Evolutionary conservation across 2,797 vertebrate species (phyloP), one percentile per base, ranked within the genome.

Genomic region (Periophthalmus magnuspinnatus): DNA sequence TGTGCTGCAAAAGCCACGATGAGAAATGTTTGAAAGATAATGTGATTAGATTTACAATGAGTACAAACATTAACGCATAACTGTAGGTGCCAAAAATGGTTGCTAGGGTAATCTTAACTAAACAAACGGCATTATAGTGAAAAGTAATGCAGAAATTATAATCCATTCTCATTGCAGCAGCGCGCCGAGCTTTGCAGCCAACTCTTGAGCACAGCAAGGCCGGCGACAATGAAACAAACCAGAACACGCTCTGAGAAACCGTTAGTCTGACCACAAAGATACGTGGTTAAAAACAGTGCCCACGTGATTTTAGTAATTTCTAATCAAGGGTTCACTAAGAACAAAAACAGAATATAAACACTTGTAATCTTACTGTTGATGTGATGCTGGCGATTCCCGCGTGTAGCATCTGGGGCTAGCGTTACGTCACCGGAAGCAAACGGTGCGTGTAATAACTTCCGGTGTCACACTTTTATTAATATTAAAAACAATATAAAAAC

Each of bases 381-480:
- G 58, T 72, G 71, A 67, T 34, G 66, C 60, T 65, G 64, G 62
- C 86, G 75, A 93, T 94, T 94, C 93, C 94, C 94, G 94, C 94
- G 93, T 93, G 91, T 92, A 93, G 88, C 93, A 86, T 88, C 90
- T 65, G 84, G 70, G 70, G 84, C 87, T 91, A 88, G 81, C 74
- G 2, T 21, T 68, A 86, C 82, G 82, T 91, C 87, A 91, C 87
- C 69, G 91, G 92, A 93, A 93, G 72, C 0, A 52, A 60, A 41
- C 56, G 6, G 0, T 0, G 1, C 9, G 5, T 41, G 13, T 68
- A 74, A 85, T 74, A 79, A 83, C 84, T 89, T 93, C 92, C 92
- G 86, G 81, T 84, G 72, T 17, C 0, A 0, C 38, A 5, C 4
- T 28, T 4, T 10, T 2, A 33, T 6, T 1, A 38, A 62, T 16